phyloP scores from a whole-genome alignment of 2,888 invertebrate species.

The Monoplex corrugatus region DNA sequence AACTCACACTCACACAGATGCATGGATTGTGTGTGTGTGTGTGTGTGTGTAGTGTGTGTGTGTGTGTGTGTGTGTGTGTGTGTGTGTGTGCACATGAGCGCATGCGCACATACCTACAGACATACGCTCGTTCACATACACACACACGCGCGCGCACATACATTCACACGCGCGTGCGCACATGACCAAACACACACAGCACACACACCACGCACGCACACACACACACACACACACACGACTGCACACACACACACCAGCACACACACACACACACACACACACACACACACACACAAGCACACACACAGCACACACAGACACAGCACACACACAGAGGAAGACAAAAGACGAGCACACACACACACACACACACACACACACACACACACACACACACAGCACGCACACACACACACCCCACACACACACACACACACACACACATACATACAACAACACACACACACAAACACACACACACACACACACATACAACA shows the following conservation, averaged over 20 bases:
- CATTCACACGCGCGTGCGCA: too few relatives aligned
- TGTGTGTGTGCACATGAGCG: not conserved
- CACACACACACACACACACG: too few relatives aligned
- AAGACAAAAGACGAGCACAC: too few relatives aligned
- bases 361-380: not conserved
- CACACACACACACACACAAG: not conserved
- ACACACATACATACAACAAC: not conserved
- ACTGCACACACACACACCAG: not conserved
- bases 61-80: not conserved
- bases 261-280: not conserved
- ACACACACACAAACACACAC: conserved; percentile 2
- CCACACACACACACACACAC: not conserved
- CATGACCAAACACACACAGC: too few relatives aligned
- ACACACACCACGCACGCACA: too few relatives aligned
- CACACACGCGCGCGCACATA: not conserved
- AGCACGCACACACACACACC: too few relatives aligned
- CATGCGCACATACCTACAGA: not conserved
- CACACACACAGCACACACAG: not conserved
- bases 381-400: conserved; percentile 14
- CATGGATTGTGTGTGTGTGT: not conserved
- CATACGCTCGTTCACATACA: too few relatives aligned
- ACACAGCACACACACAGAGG: too few relatives aligned
- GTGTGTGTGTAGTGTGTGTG: conserved; percentile 10
- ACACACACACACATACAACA: not conserved
- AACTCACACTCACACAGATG: too few relatives aligned